These are phyloP conservation scores for Poecilia latipinna DNA, from an alignment of 2,113 vertebrate species.

Conservation along the genomic window DNA sequence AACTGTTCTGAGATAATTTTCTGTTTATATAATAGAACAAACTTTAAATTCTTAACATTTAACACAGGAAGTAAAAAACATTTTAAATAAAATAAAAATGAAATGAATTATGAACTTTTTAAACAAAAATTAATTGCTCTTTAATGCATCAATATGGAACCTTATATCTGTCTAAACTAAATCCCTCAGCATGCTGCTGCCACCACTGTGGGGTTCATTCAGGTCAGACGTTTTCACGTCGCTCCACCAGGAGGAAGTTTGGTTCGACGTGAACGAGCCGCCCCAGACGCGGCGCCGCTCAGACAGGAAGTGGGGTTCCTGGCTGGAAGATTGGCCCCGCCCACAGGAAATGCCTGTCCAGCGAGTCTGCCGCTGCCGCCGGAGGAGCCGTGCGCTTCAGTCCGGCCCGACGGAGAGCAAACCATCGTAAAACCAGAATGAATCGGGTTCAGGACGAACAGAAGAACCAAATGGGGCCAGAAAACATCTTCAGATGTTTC, in stretches of 20 bases:
- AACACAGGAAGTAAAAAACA: no score
- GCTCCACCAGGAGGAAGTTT: neutral
- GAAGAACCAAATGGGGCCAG: constrained; percentile 32
- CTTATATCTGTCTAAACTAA: no score
- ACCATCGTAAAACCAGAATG: constrained; percentile 49
- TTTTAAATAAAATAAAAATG: no score
- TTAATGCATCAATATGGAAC: no score
- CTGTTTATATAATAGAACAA: no score
- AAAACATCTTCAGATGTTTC: constrained; percentile 35
- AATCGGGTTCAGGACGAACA: constrained; percentile 36
- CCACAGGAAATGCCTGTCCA: constrained; percentile 80
- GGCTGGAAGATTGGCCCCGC: constrained; percentile 76
- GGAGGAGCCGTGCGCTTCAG: constrained; percentile 11
- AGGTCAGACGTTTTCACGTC: neutral
- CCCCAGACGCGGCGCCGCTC: constrained; percentile 61
- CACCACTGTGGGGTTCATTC: neutral
- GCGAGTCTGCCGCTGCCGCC: no score
- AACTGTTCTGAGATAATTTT: no score
- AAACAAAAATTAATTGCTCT: no score
- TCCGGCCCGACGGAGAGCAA: constrained; percentile 65
- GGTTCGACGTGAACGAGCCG: constrained; percentile 1
- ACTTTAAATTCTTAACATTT: no score
- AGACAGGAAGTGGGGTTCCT: constrained; percentile 78
- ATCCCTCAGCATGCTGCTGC: neutral
- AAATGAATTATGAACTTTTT: no score